Evolutionary conservation across 2,888 invertebrate genomes (phyloP).

Genomic region (Drosophila lacicola): DNA sequence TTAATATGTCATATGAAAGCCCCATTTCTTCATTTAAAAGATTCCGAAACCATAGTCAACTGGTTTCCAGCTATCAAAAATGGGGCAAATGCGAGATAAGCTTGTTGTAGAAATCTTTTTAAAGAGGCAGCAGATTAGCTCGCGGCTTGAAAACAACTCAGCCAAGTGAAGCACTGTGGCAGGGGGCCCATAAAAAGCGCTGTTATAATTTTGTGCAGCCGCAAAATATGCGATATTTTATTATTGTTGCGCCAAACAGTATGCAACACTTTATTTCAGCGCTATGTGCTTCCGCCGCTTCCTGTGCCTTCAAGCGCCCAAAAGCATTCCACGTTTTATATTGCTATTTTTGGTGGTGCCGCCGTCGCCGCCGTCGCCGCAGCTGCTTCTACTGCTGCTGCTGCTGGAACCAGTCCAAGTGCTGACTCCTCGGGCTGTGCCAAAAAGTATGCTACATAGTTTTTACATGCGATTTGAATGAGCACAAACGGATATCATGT

Average conservation of each 20-base stretch:
- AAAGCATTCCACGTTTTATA: slow-evolving; percentile 45
- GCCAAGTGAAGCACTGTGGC: not conserved
- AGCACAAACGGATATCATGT: slow-evolving; percentile 73
- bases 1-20: too few relatives aligned
- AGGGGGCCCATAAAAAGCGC: slow-evolving; percentile 18
- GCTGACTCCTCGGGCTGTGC: slow-evolving; percentile 57
- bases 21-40: too few relatives aligned
- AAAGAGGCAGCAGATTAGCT: slow-evolving; percentile 16
- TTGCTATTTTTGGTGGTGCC: slow-evolving; percentile 23
- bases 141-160: not conserved
- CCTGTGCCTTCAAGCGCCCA: slow-evolving; percentile 40
- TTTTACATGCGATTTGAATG: slow-evolving; percentile 78
- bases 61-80: not conserved
- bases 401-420: slow-evolving; percentile 67
- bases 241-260: slow-evolving; percentile 77
- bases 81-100: not conserved
- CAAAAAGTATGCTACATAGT: slow-evolving; percentile 52
- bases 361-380: too few relatives aligned
- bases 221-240: slow-evolving; percentile 76
- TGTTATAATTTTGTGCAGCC: slow-evolving; percentile 48
- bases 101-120: not conserved
- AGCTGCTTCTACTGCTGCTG: slow-evolving; percentile 12
- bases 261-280: slow-evolving; percentile 78
- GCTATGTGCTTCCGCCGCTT: slow-evolving; percentile 65
- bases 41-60: not conserved